Base-by-base conservation (phyloP, 2,888 invertebrate species). In the Melanchra persicariae region DNA sequence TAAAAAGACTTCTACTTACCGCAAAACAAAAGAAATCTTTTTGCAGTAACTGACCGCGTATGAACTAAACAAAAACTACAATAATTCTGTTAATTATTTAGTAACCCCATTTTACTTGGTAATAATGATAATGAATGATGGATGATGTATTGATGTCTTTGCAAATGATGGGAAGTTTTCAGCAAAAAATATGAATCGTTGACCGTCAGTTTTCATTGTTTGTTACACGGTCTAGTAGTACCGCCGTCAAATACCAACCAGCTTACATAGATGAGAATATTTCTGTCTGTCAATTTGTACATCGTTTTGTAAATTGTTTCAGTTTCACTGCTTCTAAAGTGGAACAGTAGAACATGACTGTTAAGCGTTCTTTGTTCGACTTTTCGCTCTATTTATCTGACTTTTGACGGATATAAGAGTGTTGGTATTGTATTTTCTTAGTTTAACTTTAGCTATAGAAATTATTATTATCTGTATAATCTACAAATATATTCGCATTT, bases 131-230 rank as follows among this genome's bases (percentile, higher is more conserved):
- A n/a, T n/a, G n/a, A n/a, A n/a, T 70, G n/a, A 57, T 74, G 55
- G 61, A 51, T 58, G 51, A 51, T 68, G 22, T 67, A 57, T n/a
- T 73, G 66, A 59, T 75, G 61, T 54, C 61, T 1, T 59, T 64
- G 37, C 5, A 78, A 82, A 81, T 61, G 59, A 74, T 85, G 84
- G 54, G 84, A 83, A 81, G 47, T 58, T 75, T 70, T 43, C 17
- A 64, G 64, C 60, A 80, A 79, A 77, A 77, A 84, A 74, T 15
- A 54, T 47, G 30, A 43, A 77, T 79, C 61, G 52, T 81, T 69
- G 51, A 69, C 71, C 68, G 43, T 71, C 47, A 55, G 22, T 73
- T 65, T 63, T 69, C 73, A 70, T 80, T 84, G 83, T 82, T 70
- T 60, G 19, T 61, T 45, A 19, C 65, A 73, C 52, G 43, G 62